Conservation (phyloP, 2,113 vertebrate species). For the Leucopternis melanops region DNA sequence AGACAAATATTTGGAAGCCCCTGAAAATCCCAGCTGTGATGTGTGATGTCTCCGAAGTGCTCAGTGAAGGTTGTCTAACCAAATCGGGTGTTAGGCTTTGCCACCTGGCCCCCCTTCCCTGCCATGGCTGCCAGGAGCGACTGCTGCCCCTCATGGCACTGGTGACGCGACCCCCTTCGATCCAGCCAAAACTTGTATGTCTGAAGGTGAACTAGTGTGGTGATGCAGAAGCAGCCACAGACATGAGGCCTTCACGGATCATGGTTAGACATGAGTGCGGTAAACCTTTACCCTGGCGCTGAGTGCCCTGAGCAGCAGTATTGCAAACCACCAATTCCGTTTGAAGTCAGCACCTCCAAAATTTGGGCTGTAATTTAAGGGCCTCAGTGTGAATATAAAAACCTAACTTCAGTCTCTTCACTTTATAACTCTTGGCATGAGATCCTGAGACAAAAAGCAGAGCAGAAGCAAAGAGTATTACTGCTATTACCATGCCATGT, state of each 20-base stretch:
- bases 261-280: too few species aligned
- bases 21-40: background rate
- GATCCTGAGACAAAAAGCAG: conserved; percentile 34
- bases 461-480: conserved; percentile 21
- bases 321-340: background rate
- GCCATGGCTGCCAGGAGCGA: accelerated
- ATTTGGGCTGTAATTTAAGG: background rate
- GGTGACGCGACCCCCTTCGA: accelerated
- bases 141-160: background rate
- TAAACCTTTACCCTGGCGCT: background rate
- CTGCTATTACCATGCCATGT: conserved; percentile 18
- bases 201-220: accelerated
- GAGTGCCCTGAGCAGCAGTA: background rate
- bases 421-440: background rate
- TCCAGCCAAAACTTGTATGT: accelerated
- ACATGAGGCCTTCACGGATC: accelerated
- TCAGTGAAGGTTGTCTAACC: background rate
- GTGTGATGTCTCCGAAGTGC: background rate
- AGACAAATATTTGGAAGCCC: background rate
- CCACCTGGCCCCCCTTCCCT: accelerated
- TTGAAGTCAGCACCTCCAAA: background rate
- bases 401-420: background rate
- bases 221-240: background rate
- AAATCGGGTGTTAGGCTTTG: background rate
- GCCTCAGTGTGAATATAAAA: background rate